Conservation (phyloP, 1,140 invertebrate species). For the Thalassaphorura encarpata region DNA sequence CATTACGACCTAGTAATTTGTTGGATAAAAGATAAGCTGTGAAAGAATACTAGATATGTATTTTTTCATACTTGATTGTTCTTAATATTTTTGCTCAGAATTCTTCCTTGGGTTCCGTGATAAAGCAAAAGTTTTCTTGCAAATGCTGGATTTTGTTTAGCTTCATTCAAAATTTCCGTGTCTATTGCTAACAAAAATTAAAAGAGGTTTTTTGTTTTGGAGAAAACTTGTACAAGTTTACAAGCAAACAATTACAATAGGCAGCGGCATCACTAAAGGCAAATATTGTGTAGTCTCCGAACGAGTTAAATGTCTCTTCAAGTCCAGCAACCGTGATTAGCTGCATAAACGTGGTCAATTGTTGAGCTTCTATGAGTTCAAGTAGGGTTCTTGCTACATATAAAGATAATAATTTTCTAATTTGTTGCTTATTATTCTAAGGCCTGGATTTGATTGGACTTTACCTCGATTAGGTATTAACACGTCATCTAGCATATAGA, state of each 20-base stretch:
- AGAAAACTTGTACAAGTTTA: background rate
- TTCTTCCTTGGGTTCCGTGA: slow-evolving; percentile 38
- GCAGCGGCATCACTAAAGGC: slow-evolving; percentile 46
- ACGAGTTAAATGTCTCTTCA: slow-evolving; percentile 38
- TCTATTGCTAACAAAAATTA: slow-evolving; percentile 35
- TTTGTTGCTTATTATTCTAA: background rate
- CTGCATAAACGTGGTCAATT: slow-evolving; percentile 38
- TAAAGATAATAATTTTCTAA: slow-evolving; percentile 1
- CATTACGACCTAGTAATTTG: slow-evolving; percentile 32
- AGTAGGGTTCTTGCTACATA: slow-evolving; percentile 38
- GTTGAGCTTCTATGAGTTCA: slow-evolving; percentile 36
- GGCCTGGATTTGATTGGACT: background rate
- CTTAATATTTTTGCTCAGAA: slow-evolving; percentile 37
- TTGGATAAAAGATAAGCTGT: background rate
- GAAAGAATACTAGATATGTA: too few relatives aligned
- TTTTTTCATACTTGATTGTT: slow-evolving; percentile 38
- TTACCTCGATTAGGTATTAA: slow-evolving; percentile 41
- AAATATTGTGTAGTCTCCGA: slow-evolving; percentile 45
- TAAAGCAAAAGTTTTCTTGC: slow-evolving; percentile 38
- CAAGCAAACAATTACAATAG: slow-evolving; percentile 34
- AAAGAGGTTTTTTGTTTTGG: background rate
- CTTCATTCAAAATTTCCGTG: slow-evolving; percentile 34
- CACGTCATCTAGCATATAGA: slow-evolving; percentile 41
- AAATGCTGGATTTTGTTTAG: slow-evolving; percentile 36
- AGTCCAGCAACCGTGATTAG: slow-evolving; percentile 39